Conservation (phyloP, 2,797 vertebrate genomes). For the Micrastur ruficollis region DNA sequence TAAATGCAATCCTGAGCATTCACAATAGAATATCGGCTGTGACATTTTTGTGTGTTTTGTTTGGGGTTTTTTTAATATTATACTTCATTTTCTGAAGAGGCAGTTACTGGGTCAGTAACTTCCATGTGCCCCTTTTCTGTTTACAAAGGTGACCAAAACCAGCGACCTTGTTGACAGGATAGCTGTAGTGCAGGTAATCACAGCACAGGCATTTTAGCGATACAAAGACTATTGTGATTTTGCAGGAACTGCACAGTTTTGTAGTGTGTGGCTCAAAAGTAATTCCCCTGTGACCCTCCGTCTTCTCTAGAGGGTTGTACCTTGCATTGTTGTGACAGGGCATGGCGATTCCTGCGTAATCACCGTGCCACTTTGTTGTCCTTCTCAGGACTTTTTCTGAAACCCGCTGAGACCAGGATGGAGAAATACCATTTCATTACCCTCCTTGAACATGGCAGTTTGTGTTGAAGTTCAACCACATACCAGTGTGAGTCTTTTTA, state of each 20-base stretch:
- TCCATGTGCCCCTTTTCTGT: neutral
- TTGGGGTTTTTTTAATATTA: neutral
- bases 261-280: neutral
- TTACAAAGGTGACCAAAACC: neutral
- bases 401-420: neutral
- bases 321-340: neutral
- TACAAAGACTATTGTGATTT: neutral
- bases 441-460: neutral
- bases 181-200: neutral
- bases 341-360: fast-evolving
- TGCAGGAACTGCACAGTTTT: neutral
- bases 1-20: neutral
- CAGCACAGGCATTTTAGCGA: neutral
- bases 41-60: neutral
- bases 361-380: fast-evolving
- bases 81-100: neutral
- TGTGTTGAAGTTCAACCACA: neutral
- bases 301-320: neutral
- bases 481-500: neutral
- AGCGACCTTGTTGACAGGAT: neutral
- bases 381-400: neutral
- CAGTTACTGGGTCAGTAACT: neutral
- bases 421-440: neutral
- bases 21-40: neutral
- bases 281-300: neutral